phyloP scores from a whole-genome alignment of 92 coral and sea anemone species.

The Virgularia gustaviana region DNA sequence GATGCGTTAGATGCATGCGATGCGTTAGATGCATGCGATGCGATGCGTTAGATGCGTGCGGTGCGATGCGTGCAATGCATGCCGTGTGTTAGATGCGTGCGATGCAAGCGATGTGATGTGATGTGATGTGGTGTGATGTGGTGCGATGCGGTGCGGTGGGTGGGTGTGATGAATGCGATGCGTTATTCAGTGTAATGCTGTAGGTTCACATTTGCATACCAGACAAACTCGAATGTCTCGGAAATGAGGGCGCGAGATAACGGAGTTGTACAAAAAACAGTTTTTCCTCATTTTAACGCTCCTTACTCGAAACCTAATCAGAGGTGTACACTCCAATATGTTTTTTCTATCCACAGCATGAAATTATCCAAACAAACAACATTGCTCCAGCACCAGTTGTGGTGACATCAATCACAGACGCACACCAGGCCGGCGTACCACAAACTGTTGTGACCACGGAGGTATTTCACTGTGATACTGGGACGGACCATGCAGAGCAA shows the following conservation, averaged over 20 bases:
- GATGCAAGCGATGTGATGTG: no score
- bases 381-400: neutral
- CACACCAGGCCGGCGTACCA: neutral
- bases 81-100: no score
- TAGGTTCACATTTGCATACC: neutral
- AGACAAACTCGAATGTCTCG: neutral
- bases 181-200: no score
- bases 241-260: neutral
- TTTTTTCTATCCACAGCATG: neutral
- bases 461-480: neutral
- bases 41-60: no score
- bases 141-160: no score
- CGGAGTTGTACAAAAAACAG: neutral
- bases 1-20: no score
- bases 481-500: neutral
- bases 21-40: no score
- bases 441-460: neutral
- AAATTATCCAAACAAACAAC: neutral
- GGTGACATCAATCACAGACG: neutral
- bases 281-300: neutral
- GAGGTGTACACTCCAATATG: neutral
- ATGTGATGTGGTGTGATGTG: no score
- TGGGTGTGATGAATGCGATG: no score
- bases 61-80: no score
- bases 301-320: neutral